Conservation (phyloP, 2,888 invertebrate genomes). For the Drosophila leonis region DNA sequence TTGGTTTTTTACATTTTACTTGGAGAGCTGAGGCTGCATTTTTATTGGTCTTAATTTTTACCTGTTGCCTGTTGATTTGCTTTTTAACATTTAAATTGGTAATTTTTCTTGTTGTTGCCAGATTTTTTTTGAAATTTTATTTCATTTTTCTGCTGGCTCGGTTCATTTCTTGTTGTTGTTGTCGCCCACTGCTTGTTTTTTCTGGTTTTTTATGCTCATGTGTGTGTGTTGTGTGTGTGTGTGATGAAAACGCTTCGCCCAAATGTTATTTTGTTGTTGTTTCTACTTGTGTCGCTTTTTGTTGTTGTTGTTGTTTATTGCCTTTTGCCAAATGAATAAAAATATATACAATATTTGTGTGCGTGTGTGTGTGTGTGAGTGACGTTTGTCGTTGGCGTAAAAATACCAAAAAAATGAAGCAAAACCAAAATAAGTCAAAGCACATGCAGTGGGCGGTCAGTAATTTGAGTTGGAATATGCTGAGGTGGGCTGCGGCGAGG, state of each 20-base stretch:
- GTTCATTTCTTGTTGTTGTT: constrained; percentile 46
- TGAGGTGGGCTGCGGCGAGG: constrained; percentile 47
- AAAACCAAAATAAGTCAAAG: constrained; percentile 53
- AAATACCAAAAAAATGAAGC: constrained; percentile 36
- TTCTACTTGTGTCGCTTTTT: constrained; percentile 59
- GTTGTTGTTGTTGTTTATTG: constrained; percentile 67
- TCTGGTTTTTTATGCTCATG: constrained; percentile 30
- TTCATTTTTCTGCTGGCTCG: constrained; percentile 39
- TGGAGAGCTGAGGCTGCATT: constrained; percentile 57
- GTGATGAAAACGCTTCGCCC: constrained; percentile 62
- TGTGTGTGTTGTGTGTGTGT: constrained; percentile 13
- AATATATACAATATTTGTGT: constrained; percentile 74
- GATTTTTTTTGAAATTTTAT: constrained; percentile 18
- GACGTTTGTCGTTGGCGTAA: constrained; percentile 68
- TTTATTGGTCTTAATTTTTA: constrained; percentile 75
- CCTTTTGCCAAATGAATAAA: constrained; percentile 80
- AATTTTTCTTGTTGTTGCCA: constrained; percentile 58
- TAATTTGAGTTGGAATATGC: constrained; percentile 55
- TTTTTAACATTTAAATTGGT: constrained; percentile 79
- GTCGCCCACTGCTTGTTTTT: constrained; percentile 72
- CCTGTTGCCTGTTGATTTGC: constrained; percentile 59
- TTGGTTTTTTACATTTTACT: constrained; percentile 37
- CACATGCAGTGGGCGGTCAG: constrained; percentile 56
- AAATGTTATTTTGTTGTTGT: constrained; percentile 52
- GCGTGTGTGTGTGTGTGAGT: constrained; percentile 34